Percentiles rank a stretch among this genome's conserved stretches.
These are phyloP conservation scores for Tribolium castaneum DNA, from an alignment of 1,140 invertebrate genomes.

Conservation along the genomic window DNA sequence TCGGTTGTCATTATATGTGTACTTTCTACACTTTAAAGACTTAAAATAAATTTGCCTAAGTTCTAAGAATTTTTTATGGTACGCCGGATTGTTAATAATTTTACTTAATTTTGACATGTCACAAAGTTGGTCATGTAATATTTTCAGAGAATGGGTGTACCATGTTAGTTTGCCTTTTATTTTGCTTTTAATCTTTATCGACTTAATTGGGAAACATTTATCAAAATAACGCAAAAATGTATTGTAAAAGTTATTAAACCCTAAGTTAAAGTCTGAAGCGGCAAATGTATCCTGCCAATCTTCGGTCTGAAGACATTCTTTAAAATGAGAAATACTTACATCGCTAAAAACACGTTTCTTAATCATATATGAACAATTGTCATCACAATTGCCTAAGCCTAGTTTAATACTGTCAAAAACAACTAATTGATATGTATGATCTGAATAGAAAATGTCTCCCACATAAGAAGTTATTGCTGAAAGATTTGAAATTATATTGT, in stretches of 20 bases:
- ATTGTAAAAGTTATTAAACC: too few species aligned
- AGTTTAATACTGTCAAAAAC: too few species aligned
- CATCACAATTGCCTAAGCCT: too few species aligned
- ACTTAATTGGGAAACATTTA: background rate
- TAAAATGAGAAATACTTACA: background rate
- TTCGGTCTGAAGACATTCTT: background rate
- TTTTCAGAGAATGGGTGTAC: background rate
- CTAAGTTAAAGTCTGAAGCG: background rate
- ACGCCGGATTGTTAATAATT: background rate
- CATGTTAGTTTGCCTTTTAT: background rate
- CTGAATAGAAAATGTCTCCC: too few species aligned
- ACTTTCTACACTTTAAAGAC: background rate
- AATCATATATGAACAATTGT: too few species aligned
- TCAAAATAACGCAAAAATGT: background rate
- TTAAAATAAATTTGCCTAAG: background rate
- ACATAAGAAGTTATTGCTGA: too few species aligned
- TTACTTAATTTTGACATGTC: background rate
- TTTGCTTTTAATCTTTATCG: background rate
- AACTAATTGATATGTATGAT: too few species aligned
- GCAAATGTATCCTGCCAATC: background rate
- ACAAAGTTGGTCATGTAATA: background rate
- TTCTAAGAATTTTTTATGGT: background rate
- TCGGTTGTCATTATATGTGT: background rate
- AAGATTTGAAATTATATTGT: too few species aligned
- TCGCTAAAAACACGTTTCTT: background rate